Conservation (phyloP, 2,888 invertebrate species). For the Nemotelus nigrinus region DNA sequence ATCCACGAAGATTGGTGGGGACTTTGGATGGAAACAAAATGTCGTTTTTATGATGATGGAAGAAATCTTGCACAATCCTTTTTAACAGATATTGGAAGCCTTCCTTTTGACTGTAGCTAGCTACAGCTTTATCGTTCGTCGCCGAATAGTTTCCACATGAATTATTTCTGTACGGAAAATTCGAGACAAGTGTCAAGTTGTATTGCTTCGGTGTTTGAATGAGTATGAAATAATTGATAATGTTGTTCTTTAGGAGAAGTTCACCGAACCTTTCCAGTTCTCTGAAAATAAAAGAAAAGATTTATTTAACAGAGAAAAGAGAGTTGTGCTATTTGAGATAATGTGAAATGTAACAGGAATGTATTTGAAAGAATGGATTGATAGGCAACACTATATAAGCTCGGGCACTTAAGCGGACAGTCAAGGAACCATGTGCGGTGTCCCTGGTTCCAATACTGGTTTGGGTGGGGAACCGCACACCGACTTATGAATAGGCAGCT, state of each 20-base stretch:
- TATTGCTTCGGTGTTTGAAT: neutral
- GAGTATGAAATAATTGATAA: constrained; percentile 43
- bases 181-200: constrained; percentile 15
- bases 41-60: neutral
- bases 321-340: no score
- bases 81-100: neutral
- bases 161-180: constrained; percentile 45
- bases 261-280: neutral
- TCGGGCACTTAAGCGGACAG: no score
- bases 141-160: constrained; percentile 45
- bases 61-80: constrained; percentile 7
- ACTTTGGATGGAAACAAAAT: constrained; percentile 45
- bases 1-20: constrained; percentile 39
- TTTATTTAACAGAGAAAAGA: no score
- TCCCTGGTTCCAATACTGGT: no score
- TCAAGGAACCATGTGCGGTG: no score
- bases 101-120: constrained; percentile 1
- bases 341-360: no score
- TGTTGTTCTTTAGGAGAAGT: constrained; percentile 21
- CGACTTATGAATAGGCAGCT: no score
- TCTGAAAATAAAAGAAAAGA: neutral
- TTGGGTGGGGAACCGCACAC: no score
- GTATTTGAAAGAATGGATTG: no score
- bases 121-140: constrained; percentile 38
- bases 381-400: no score